Percentiles rank a stretch among this genome's conserved stretches.
Conservation (phyloP, 2,888 invertebrate genomes). For the Drosophila phalerata region DNA sequence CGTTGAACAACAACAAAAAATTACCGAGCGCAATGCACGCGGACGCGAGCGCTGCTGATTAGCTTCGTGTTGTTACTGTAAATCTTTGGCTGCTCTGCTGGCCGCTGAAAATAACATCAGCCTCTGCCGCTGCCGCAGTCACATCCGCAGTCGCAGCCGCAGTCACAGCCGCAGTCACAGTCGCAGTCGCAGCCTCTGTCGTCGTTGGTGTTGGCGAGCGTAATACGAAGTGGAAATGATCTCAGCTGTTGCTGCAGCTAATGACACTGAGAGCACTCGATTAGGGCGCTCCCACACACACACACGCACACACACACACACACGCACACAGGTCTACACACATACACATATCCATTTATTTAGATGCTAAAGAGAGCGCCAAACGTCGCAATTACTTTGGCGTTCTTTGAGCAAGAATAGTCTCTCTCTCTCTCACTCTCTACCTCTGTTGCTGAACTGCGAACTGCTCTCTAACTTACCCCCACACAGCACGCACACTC, state of each 20-base stretch:
- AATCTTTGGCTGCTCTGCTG: slow-evolving; percentile 68
- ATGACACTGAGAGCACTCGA: slow-evolving; percentile 59
- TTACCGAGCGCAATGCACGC: slow-evolving; percentile 74
- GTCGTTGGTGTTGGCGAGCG: slow-evolving; percentile 20
- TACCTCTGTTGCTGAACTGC: slow-evolving; percentile 20
- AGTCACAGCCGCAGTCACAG: slow-evolving; percentile 12
- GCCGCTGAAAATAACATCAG: slow-evolving; percentile 75
- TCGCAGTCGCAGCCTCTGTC: slow-evolving; percentile 19
- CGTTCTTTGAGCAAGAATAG: slow-evolving; percentile 68
- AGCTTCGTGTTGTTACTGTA: slow-evolving; percentile 79
- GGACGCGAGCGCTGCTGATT: slow-evolving; percentile 68
- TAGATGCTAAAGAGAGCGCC: slow-evolving; percentile 40
- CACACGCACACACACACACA: slow-evolving; percentile 12
- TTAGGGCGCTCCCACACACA: slow-evolving; percentile 70
- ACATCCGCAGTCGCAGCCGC: slow-evolving; percentile 20
- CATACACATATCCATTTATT: slow-evolving; percentile 6
- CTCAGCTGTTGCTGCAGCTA: slow-evolving; percentile 70
- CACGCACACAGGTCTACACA: not conserved
- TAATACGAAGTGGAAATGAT: slow-evolving; percentile 60
- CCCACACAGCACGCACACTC: slow-evolving; percentile 72
- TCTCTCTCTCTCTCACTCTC: slow-evolving; percentile 5
- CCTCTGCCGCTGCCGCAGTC: slow-evolving; percentile 23
- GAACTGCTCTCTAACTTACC: slow-evolving; percentile 62
- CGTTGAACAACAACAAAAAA: slow-evolving; percentile 37
- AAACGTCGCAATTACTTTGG: slow-evolving; percentile 65